A percentile compares a stretch with the other conserved stretches of the same genome.
These are phyloP conservation scores for Oreochromis niloticus DNA, from an alignment of 2,113 vertebrate species.

Conservation along the genomic window DNA sequence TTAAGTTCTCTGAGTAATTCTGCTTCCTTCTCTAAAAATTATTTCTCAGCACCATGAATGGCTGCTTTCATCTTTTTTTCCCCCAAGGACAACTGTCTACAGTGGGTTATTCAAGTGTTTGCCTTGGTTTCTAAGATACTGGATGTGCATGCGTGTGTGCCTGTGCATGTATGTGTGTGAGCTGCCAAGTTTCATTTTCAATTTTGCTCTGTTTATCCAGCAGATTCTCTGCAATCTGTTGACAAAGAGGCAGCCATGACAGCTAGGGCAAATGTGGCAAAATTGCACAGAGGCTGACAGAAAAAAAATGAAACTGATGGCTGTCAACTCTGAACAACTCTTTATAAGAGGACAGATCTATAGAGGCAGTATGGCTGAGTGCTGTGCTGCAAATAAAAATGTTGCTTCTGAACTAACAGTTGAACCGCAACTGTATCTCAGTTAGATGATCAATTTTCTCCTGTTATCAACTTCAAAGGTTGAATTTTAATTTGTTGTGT, in stretches of 20 bases:
- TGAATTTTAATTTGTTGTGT: background rate
- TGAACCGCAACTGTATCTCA: background rate
- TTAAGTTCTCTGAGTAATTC: background rate
- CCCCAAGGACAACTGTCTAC: constrained; percentile 45
- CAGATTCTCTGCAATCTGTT: constrained; percentile 62
- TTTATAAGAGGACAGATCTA: background rate
- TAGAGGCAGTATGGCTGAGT: background rate
- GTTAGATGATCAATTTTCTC: background rate
- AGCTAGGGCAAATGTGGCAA: constrained; percentile 45
- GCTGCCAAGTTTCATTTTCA: constrained; percentile 62
- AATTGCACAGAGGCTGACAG: constrained; percentile 34
- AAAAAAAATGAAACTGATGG: constrained; percentile 40
- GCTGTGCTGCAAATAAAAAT: background rate
- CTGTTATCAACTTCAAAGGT: background rate
- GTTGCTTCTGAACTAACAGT: background rate
- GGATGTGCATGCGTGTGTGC: background rate
- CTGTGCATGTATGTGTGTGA: background rate
- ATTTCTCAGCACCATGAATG: background rate
- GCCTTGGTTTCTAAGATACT: constrained; percentile 33
- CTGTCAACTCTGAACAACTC: constrained; percentile 43
- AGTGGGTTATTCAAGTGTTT: constrained; percentile 39
- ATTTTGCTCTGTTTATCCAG: constrained; percentile 61
- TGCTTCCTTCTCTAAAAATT: background rate
- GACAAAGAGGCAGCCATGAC: constrained; percentile 51
- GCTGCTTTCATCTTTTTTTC: background rate